Percentiles rank a stretch among this genome's conserved stretches.
These are phyloP conservation scores for Drosophila pandora DNA, from an alignment of 1,140 invertebrate genomes.

Conservation along the genomic window DNA sequence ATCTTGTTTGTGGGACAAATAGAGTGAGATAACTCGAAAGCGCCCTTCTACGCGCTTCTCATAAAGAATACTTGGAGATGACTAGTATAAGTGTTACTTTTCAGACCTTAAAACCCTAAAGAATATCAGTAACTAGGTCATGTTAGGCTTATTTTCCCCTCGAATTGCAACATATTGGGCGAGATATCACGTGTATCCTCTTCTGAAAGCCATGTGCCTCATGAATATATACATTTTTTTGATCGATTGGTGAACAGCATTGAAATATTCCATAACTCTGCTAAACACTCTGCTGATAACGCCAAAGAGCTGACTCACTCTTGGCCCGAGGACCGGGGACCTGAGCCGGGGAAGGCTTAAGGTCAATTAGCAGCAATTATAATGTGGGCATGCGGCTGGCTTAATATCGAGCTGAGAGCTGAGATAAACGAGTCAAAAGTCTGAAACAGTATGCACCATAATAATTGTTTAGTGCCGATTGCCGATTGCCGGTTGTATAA, in stretches of 20 bases:
- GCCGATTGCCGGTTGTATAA: conserved; percentile 12
- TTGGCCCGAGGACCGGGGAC: not conserved
- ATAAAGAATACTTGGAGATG: no score
- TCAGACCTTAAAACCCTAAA: no score
- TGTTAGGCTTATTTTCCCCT: not conserved
- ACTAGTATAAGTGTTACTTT: no score
- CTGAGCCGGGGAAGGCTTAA: conserved; percentile 16
- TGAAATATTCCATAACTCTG: conserved; percentile 28
- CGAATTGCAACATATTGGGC: not conserved
- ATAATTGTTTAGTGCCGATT: conserved; percentile 14
- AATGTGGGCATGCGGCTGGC: conserved; percentile 4
- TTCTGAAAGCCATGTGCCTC: conserved; percentile 19
- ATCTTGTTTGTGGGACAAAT: not conserved
- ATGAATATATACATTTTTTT: conserved; percentile 13
- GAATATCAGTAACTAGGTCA: no score
- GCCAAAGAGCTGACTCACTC: conserved; percentile 21
- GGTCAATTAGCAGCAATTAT: conserved; percentile 47
- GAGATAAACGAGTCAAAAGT: conserved; percentile 40
- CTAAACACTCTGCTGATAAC: conserved; percentile 19
- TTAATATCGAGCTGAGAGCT: not conserved
- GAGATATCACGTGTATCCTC: conserved; percentile 3
- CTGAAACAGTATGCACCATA: not conserved
- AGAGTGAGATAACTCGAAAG: no score
- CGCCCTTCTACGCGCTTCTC: no score
- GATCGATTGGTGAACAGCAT: conserved; percentile 8